Base-by-base conservation (phyloP, 2,888 invertebrate genomes). In the Diplazon laetatorius region DNA sequence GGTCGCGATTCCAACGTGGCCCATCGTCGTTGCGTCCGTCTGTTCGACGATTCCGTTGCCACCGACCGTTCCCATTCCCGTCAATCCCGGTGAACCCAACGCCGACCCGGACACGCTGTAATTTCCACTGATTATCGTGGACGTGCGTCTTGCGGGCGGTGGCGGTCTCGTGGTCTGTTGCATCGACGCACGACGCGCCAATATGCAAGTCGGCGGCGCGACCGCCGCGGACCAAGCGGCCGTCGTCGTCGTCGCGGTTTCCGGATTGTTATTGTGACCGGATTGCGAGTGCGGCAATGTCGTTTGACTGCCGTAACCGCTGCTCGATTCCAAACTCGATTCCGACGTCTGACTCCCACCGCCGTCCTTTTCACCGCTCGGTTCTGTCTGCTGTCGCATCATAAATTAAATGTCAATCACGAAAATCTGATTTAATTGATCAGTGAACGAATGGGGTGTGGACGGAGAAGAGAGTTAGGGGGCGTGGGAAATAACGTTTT, bases 271-370 rank as follows among this genome's bases (percentile, higher is more conserved):
- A 83, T 87, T 89, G n/a, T 88, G 87, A 65, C 85, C 84, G 18
- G 87, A 87, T 75, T 88, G 88, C 62, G 87, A 87, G 68, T 88
- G 88, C 9, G 94, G 94, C 86, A 95, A 94, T 9, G 94, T 95
- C 1, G 95, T 95, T 87, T 95, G 95, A 86, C 95, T 95, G 52
- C 95, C 95, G 86, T 95, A 95, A 0, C 95, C 95, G 82, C 95
- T 95, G 30, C 95, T 95, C 0, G 95, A 95, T 83, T 95, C 95
- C 63, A 95, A 90, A 0, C 95, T 95, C 14, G 95, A 95, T 86
- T 95, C 95, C 82, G 95, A 95, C 12, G 88, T 89, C 78, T 86
- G 87, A 75, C 88, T 88, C 0, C 88, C 87, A 42, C 80, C 80
- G 10, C 85, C 87, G 71, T 90, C 91, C 68, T 90, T 91, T 82